Evolutionary conservation across 2,888 invertebrate species (phyloP).

Genomic region (Formica aserva): DNA sequence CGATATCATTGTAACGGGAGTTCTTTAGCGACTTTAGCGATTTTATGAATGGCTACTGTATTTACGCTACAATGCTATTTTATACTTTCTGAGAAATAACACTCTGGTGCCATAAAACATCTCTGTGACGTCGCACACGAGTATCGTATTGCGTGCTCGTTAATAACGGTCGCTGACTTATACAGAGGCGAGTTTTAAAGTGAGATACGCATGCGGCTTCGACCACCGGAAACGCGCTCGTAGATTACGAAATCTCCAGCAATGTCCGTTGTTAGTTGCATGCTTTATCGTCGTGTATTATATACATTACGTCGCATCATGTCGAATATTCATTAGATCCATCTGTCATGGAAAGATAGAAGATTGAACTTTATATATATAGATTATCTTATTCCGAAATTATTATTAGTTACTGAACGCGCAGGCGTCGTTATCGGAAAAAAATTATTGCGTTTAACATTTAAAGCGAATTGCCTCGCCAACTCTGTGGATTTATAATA

Average conservation of each 20-base stretch:
- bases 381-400: background rate
- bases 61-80: conserved; percentile 35
- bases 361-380: background rate
- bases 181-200: background rate
- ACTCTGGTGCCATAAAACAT: background rate
- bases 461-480: background rate
- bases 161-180: background rate
- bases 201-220: conserved; percentile 59
- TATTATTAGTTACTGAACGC: background rate
- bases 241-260: conserved; percentile 60
- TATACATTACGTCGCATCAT: background rate
- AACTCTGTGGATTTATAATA: background rate
- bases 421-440: background rate
- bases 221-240: conserved; percentile 59
- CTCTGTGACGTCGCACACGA: background rate
- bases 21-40: background rate
- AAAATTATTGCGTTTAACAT: background rate
- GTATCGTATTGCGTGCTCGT: background rate
- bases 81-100: conserved; percentile 14
- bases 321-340: conserved; percentile 7
- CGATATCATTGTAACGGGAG: background rate
- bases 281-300: background rate
- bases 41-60: conserved; percentile 26
- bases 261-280: conserved; percentile 30
- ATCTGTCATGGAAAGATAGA: background rate